These are phyloP conservation scores for Onychomys arenicola DNA, from an alignment of 2,797 vertebrate genomes.

Conservation along the genomic window DNA sequence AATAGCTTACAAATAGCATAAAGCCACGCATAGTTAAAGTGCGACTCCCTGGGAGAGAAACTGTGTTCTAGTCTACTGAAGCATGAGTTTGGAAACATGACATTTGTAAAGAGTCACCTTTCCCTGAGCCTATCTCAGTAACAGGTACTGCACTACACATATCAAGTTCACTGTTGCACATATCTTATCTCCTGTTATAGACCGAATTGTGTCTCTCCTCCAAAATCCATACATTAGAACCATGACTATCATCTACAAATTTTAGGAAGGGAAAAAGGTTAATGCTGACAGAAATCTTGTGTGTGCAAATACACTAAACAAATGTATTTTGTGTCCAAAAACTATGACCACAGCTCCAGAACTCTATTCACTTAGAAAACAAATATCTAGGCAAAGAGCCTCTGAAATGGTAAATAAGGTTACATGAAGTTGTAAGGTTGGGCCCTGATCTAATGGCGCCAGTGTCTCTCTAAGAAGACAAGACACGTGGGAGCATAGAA, in stretches of 20 bases:
- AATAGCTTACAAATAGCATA: neutral
- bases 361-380: neutral
- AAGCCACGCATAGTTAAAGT: neutral
- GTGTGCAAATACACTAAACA: neutral
- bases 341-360: neutral
- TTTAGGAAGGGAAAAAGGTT: neutral
- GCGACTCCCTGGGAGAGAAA: neutral
- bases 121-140: neutral
- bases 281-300: neutral
- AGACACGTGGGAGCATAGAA: neutral
- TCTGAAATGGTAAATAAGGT: neutral
- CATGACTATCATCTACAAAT: neutral
- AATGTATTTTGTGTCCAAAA: neutral
- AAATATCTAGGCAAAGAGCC: neutral
- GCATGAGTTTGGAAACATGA: neutral
- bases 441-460: neutral
- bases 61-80: neutral
- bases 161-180: neutral
- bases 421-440: neutral
- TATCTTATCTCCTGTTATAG: neutral
- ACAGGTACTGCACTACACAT: neutral
- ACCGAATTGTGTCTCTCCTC: neutral
- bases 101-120: neutral
- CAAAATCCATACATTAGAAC: neutral
- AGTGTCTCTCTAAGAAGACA: neutral